Evolutionary conservation across 2,113 vertebrate genomes (phyloP).

Genomic region (Pantherophis guttatus): DNA sequence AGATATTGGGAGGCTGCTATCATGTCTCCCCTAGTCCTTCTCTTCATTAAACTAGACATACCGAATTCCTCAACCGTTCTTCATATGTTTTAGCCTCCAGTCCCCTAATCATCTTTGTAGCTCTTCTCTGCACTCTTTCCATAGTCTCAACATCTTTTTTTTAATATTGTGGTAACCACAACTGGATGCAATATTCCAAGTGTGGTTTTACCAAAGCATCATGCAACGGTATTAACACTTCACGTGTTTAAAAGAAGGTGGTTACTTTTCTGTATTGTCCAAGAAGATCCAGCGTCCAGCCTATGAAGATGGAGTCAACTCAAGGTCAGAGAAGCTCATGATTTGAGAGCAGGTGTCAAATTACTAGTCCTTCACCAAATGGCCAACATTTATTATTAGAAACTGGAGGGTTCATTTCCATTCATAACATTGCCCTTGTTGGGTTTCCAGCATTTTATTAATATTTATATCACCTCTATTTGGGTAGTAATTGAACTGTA

Average conservation of each 20-base stretch:
- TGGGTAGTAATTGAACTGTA: not conserved
- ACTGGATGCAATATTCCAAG: too few species aligned
- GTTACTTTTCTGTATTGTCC: not conserved
- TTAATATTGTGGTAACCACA: too few species aligned
- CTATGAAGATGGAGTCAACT: not conserved
- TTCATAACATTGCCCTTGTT: not conserved
- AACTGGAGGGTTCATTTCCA: not conserved
- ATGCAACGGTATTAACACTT: too few species aligned
- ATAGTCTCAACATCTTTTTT: too few species aligned
- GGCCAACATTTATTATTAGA: not conserved
- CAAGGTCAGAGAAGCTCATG: not conserved
- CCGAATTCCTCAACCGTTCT: too few species aligned
- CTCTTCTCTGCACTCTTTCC: too few species aligned
- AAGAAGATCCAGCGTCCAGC: not conserved
- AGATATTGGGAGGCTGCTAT: too few species aligned
- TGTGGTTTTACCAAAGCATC: too few species aligned
- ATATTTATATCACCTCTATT: not conserved
- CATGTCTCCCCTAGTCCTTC: too few species aligned
- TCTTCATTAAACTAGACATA: too few species aligned
- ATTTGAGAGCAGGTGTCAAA: not conserved
- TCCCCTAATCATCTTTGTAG: too few species aligned
- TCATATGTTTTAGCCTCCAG: too few species aligned
- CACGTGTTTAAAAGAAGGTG: not conserved
- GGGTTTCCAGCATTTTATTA: not conserved
- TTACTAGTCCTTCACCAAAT: not conserved